A percentile compares a stretch with the other conserved stretches of the same genome.
Evolutionary conservation across 2,888 invertebrate genomes (phyloP).

Genomic region (Endotricha flammealis): DNA sequence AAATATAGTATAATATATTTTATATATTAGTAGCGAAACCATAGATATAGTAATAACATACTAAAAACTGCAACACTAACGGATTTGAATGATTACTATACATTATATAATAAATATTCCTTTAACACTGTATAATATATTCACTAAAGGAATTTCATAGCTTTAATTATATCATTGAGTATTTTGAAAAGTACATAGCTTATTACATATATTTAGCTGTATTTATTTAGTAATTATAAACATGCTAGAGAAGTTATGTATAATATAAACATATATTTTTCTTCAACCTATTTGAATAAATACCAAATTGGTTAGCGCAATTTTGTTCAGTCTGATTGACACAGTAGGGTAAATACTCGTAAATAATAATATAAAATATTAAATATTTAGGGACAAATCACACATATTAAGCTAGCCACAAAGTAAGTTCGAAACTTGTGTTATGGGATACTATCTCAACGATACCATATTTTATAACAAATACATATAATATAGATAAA

Average conservation of each 20-base stretch:
- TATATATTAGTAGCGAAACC: constrained; percentile 42
- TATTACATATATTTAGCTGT: constrained; percentile 20
- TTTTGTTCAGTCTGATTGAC: no score
- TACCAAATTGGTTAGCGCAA: no score
- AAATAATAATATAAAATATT: no score
- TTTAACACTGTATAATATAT: constrained; percentile 37
- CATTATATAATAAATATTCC: constrained; percentile 41
- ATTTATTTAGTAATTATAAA: constrained; percentile 14
- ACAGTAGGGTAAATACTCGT: no score
- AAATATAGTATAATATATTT: constrained; percentile 37
- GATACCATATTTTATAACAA: no score
- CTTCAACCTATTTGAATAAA: no score
- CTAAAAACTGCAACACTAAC: constrained; percentile 71
- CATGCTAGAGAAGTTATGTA: constrained; percentile 12
- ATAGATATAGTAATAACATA: constrained; percentile 43
- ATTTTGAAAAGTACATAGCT: constrained; percentile 19
- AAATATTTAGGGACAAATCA: no score
- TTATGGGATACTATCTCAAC: no score
- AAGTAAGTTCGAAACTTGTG: no score
- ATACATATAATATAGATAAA: no score
- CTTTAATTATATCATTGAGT: constrained; percentile 33
- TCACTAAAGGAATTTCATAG: constrained; percentile 44
- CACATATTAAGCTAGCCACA: no score
- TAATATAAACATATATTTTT: constrained; percentile 19
- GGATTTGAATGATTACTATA: constrained; percentile 61